phyloP scores from a whole-genome alignment of 2,797 vertebrate genomes.

The Sebastes vulpes region DNA sequence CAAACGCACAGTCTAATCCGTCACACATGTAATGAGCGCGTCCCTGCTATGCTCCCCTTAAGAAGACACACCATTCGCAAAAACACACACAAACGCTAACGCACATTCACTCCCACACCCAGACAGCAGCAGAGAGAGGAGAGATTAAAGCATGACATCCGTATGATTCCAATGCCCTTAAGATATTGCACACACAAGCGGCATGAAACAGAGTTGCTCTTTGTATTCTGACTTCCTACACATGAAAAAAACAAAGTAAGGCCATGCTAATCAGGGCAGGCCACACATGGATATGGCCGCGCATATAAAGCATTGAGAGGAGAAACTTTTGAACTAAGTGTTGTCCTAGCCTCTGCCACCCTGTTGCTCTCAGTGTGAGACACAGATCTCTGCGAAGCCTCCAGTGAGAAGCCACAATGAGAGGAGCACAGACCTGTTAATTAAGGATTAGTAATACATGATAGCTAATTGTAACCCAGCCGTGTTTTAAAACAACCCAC shows the following conservation, averaged over 20 bases:
- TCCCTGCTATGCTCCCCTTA: constrained; percentile 37
- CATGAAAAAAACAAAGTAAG: neutral
- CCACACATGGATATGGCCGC: neutral
- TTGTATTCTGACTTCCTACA: constrained; percentile 11
- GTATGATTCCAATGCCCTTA: constrained; percentile 13
- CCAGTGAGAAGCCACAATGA: constrained; percentile 9
- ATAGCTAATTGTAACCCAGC: constrained; percentile 3
- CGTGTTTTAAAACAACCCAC: neutral
- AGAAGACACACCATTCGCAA: constrained; percentile 5
- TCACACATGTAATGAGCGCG: constrained; percentile 63
- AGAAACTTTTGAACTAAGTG: neutral
- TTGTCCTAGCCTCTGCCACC: neutral
- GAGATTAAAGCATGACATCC: constrained; percentile 24
- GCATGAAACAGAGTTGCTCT: constrained; percentile 14
- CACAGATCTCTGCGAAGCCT: neutral
- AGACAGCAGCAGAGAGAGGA: neutral
- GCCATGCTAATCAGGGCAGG: neutral
- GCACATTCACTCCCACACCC: constrained; percentile 14
- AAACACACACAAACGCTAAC: neutral
- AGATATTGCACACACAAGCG: constrained; percentile 29
- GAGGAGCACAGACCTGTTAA: constrained; percentile 39
- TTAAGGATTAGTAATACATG: constrained; percentile 43
- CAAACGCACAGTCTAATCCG: constrained; percentile 56
- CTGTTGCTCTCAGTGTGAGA: neutral
- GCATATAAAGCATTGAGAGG: neutral